A percentile compares a stretch with the other conserved stretches of the same genome.
These are phyloP conservation scores for Melanotaenia pygmaea DNA, from an alignment of 2,797 vertebrate genomes.

Conservation along the genomic window DNA sequence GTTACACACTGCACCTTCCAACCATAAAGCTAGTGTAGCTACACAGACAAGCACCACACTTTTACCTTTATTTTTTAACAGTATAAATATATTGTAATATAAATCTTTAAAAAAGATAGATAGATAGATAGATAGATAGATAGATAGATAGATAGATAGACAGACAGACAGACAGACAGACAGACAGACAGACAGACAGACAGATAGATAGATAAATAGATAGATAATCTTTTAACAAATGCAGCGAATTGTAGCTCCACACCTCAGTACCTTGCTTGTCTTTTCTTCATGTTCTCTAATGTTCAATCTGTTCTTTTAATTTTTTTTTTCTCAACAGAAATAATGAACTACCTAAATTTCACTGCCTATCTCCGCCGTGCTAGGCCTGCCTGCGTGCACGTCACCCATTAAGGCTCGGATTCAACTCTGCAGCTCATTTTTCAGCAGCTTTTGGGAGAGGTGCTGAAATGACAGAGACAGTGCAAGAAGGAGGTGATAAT, in stretches of 20 bases:
- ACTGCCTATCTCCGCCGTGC: not conserved
- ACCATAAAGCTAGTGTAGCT: too few relatives aligned
- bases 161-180: too few relatives aligned
- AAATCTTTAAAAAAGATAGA: too few relatives aligned
- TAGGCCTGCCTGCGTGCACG: not conserved
- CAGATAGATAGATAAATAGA: too few relatives aligned
- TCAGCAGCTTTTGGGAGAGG: constrained; percentile 27
- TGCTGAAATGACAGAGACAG: constrained; percentile 59
- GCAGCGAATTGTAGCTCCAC: constrained; percentile 1
- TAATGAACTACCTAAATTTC: not conserved
- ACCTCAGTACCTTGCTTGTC: not conserved
- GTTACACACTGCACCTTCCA: too few relatives aligned
- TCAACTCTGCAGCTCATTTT: constrained; percentile 41
- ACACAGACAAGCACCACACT: too few relatives aligned
- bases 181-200: too few relatives aligned
- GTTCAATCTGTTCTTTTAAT: constrained; percentile 7
- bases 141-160: too few relatives aligned
- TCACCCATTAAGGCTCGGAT: constrained; percentile 11
- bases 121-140: too few relatives aligned
- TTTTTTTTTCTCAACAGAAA: not conserved
- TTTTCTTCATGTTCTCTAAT: not conserved
- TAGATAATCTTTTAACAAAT: too few relatives aligned
- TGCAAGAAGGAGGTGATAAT: constrained; percentile 67
- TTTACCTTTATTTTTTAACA: too few relatives aligned
- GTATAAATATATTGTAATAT: too few relatives aligned